Base-by-base conservation (phyloP, 2,113 vertebrate species). In the Phaethornis superciliosus region DNA sequence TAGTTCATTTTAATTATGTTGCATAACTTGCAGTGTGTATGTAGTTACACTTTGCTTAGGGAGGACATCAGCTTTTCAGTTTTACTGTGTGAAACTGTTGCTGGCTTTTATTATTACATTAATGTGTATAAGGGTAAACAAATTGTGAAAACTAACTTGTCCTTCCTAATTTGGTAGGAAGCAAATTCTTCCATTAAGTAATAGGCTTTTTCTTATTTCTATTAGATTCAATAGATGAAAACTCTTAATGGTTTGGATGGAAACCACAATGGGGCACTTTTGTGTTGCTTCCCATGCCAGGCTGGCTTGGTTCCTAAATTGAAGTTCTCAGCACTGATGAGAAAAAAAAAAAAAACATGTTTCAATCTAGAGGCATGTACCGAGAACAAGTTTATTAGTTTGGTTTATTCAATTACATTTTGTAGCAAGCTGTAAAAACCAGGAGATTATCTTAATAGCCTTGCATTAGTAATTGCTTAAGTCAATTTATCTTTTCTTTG, bases 401-500 rank as follows among this genome's bases (percentile, higher is more conserved):
- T 54, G 7, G 17, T 70, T 82, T 92, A 12, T 23, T 52, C 30
- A 11, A 77, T 86, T 81, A 26, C 35, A 46, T 83, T 95, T 72
- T 82, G 9, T 89, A 88, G 79, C 22, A 71, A 80, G 59, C 30
- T 87, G 46, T 89, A 71, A 96, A 95, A 94, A 63, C 21, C 16
- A 18, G 82, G 51, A 63, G 19, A 90, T 92, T 81, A 21, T 52
- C 93, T 46, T 69, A 49, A 63, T 91, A 46, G 59, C 59, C 88
- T 93, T 85, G 30, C 49, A 58, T 92, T 85, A 75, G 42, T 88
- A 35, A 15, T 91, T 79, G 56, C n/a, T 88, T 37, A 74, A 89
- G 54, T 54, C 15, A 69, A 49, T 94, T 92, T 69, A 81, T 68
- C 88, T 91, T 82, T 54, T 67, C 90, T 94, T 70, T 85, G 47